Evolutionary conservation across 2,797 vertebrate genomes (phyloP), one percentile per base, ranked within the genome.

Genomic region (Hippocampus kuda): DNA sequence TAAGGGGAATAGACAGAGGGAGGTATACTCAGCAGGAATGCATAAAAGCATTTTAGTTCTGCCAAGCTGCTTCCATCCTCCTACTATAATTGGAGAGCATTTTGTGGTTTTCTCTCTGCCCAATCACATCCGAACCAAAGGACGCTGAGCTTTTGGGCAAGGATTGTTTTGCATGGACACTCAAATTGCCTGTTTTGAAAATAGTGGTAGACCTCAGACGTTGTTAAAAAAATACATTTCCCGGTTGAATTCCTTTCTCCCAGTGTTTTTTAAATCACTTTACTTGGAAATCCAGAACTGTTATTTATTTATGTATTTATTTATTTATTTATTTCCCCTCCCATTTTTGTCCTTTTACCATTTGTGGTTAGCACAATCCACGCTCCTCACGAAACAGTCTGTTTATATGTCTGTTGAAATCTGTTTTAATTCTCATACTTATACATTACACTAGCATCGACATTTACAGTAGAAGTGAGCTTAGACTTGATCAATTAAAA

Each of bases 1-100:
- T 85, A 79, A 82, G 86, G 75, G 76, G 77, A 86, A 75, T 66
- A 66, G 80, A 74, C 80, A 82, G 77, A 75, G 79, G 34, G 85
- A 77, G 81, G 78, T 81, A 72, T 74, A 79, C 81, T 78, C 72
- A 24, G 80, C 73, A 78, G 77, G 79, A 81, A 75, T 72, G 73
- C 70, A 66, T 81, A 71, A 86, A 77, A 80, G 72, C 79, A 74
- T 79, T 71, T 77, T 71, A 72, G 66, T 73, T 80, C 74, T 77
- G 76, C 77, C 77, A 72, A 77, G 81, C 80, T 73, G 79, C 75
- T 77, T 82, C 81, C 76, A 75, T 81, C 79, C 76, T 68, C 48
- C 75, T 82, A 65, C 63, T 27, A 65, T 77, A 68, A 77, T 68
- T 49, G 56, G 67, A 42, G 67, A 66, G 65, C 63, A 72, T 76